Conservation (phyloP, 2,797 vertebrate genomes). For the Spondyliosoma cantharus region DNA sequence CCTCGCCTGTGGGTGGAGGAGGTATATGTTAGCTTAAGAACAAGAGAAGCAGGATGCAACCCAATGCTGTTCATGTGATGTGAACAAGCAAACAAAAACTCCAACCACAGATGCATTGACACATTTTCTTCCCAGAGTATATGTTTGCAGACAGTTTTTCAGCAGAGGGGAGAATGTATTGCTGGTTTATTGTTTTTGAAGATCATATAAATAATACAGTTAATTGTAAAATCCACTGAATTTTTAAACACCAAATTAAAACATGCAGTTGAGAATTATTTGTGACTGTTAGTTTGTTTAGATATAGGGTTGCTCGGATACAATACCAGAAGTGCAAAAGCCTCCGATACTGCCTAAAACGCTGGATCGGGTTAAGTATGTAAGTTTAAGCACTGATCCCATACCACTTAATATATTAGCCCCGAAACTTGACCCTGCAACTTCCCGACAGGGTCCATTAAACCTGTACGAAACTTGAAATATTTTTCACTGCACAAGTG, state of each 20-base stretch:
- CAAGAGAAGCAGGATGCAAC: constrained; percentile 48
- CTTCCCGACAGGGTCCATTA: too few species aligned
- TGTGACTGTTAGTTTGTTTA: not conserved
- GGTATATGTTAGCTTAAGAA: constrained; percentile 59
- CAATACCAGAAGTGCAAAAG: too few species aligned
- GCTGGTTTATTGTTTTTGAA: not conserved
- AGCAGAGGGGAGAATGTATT: not conserved
- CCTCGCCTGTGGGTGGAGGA: constrained; percentile 87
- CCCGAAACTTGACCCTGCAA: too few species aligned
- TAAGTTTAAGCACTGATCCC: too few species aligned
- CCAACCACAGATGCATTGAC: not conserved
- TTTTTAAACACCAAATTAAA: not conserved
- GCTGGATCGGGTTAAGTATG: too few species aligned
- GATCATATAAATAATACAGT: not conserved
- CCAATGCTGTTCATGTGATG: constrained; percentile 17
- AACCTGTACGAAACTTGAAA: too few species aligned
- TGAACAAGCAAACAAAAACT: constrained; percentile 27
- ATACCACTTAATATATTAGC: too few species aligned
- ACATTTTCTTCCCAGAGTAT: not conserved
- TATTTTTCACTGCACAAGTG: too few species aligned
- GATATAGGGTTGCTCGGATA: not conserved
- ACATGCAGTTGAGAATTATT: not conserved
- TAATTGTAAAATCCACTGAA: not conserved
- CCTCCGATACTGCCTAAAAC: too few species aligned
- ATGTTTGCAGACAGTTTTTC: too few species aligned